Evolutionary conservation across 2,113 vertebrate genomes (phyloP).

Genomic region (Python bivittatus): DNA sequence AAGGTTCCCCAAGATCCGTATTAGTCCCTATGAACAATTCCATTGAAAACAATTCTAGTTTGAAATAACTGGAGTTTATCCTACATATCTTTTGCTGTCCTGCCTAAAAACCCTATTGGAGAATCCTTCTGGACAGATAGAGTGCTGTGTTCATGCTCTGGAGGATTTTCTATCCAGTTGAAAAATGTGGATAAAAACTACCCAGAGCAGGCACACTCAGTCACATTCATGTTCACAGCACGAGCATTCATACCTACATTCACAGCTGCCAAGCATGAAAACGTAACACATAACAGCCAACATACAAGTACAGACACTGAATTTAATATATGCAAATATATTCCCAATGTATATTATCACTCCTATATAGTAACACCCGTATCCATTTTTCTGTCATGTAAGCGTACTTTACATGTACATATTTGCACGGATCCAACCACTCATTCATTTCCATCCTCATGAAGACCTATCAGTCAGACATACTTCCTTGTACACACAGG

Average conservation of each 20-base stretch:
- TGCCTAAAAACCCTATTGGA: neutral
- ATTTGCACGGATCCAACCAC: neutral
- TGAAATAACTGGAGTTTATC: neutral
- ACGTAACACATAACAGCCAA: slow-evolving; percentile 9
- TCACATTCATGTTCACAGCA: slow-evolving; percentile 32
- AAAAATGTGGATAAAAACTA: slow-evolving; percentile 69
- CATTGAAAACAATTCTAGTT: neutral
- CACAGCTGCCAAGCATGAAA: slow-evolving; percentile 26
- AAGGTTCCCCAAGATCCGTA: accelerated
- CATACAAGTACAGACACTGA: neutral
- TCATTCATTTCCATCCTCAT: neutral
- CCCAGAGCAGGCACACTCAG: slow-evolving; percentile 67
- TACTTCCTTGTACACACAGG: neutral
- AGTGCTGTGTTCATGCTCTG: slow-evolving; percentile 62
- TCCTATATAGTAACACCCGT: neutral
- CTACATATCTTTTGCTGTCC: neutral
- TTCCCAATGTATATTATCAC: neutral
- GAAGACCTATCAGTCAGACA: neutral
- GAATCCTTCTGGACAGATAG: slow-evolving; percentile 4
- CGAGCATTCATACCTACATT: slow-evolving; percentile 23
- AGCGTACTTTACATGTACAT: neutral
- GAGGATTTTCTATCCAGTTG: slow-evolving; percentile 67
- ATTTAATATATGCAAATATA: neutral
- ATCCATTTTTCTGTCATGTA: neutral
- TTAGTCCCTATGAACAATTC: neutral